Evolutionary conservation across 1,140 invertebrate species (phyloP).

Genomic region (Diploscapter pachys): DNA sequence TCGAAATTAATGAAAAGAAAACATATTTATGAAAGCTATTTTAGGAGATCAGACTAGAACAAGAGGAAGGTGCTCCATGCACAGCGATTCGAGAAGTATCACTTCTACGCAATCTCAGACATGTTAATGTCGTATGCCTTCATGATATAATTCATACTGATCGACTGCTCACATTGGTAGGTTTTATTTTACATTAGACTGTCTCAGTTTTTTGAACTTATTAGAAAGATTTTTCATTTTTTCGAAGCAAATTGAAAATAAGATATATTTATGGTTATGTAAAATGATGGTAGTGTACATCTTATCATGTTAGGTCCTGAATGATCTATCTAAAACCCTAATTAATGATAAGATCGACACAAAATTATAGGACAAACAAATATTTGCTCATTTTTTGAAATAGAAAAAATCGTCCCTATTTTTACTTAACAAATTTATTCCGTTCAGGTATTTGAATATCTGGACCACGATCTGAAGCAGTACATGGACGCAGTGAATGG

Average conservation of each 20-base stretch:
- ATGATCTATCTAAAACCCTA: too few species aligned
- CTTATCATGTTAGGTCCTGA: too few species aligned
- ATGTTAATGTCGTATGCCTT: slow-evolving; percentile 68
- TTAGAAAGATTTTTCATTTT: too few species aligned
- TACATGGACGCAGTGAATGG: slow-evolving; percentile 72
- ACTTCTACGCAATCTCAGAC: slow-evolving; percentile 64
- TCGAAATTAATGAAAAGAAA: too few species aligned
- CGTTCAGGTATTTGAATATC: slow-evolving; percentile 63
- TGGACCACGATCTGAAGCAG: slow-evolving; percentile 68
- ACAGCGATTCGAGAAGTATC: slow-evolving; percentile 72
- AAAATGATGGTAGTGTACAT: too few species aligned
- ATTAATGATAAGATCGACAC: too few species aligned
- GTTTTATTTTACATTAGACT: background rate
- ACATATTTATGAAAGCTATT: slow-evolving; percentile 32
- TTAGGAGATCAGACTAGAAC: slow-evolving; percentile 70
- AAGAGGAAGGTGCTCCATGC: slow-evolving; percentile 74
- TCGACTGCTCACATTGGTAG: slow-evolving; percentile 68
- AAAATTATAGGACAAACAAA: too few species aligned
- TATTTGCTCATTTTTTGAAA: too few species aligned
- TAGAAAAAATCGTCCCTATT: too few species aligned
- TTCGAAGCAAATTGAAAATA: too few species aligned
- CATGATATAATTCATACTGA: slow-evolving; percentile 74
- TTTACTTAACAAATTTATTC: slow-evolving; percentile 60
- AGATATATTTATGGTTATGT: too few species aligned
- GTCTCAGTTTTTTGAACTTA: too few species aligned